Base-by-base conservation (phyloP, 2,888 invertebrate genomes). In the Pristionchus arcanus region DNA sequence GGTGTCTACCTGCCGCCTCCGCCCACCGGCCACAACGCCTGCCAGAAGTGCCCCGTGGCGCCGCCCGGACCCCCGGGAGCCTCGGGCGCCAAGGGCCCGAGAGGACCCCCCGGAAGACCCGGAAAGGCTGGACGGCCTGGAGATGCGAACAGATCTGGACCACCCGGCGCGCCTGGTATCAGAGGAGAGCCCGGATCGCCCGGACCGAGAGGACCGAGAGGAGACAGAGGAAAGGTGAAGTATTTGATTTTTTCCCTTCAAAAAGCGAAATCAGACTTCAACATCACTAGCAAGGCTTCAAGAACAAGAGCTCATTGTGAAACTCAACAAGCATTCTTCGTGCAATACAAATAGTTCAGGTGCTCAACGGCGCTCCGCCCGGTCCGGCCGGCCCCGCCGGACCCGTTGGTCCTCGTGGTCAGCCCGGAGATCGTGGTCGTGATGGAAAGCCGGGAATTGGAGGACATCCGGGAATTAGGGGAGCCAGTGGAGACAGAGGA, bases 91-190 rank as follows among this genome's bases (percentile, higher is more conserved):
- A 93, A 94, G 90, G 95, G 95, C 74, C 92, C 91, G 13, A 92
- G 93, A n/a, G 94, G 94, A 71, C 90, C 90, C 4, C 89, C 92
- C 19, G 93, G 93, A 49, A 87, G 87, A 19, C 91, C 91, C 16
- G 92, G 93, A 0, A 92, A 91, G 85, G 55, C 91, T 2, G 93
- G 93, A 21, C 89, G 92, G 59, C 25, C 81, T 5, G 94, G 94
- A 83, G 94, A 94, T 63, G 91, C 94, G 89, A 94, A 94, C 89
- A 90, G 94, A 84, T 92, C 93, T 28, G 94, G 94, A 37, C 94
- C 94, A 2, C 94, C 94, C 74, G 94, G 94, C 85, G 93, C 94
- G 4, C 93, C 93, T 4, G 94, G 94, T 89, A 91, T 94, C 71
- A 91, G 93, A 53, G 93, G 93, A 66, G 93, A 92, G 85, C 94